phyloP scores from a whole-genome alignment of 2,797 vertebrate genomes.

The Streptopelia turtur region DNA sequence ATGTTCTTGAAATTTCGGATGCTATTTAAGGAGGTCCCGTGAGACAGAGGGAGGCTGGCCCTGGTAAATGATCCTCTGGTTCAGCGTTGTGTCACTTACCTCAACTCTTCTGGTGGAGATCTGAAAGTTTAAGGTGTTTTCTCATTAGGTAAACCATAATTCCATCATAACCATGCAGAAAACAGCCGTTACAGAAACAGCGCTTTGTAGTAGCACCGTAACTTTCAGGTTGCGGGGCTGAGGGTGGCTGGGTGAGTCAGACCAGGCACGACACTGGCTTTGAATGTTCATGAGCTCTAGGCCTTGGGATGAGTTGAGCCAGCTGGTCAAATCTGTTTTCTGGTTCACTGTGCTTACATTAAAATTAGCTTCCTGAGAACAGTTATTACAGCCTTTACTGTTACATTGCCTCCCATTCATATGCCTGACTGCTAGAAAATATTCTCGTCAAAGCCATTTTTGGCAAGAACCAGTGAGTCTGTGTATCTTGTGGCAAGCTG shows the following conservation, averaged over 20 bases:
- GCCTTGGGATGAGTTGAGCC: slow-evolving; percentile 15
- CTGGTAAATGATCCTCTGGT: rapidly evolving
- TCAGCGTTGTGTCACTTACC: background rate
- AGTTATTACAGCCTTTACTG: background rate
- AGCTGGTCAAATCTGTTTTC: slow-evolving; percentile 49
- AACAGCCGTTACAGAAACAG: background rate
- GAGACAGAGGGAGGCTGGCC: background rate
- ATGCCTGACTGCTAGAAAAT: background rate
- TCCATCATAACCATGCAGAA: background rate
- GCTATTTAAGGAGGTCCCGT: rapidly evolving
- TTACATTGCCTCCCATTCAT: background rate
- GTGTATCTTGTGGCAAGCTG: background rate
- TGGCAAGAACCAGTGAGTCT: background rate
- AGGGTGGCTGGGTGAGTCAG: background rate
- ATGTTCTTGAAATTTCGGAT: background rate
- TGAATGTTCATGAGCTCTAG: background rate
- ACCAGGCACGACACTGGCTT: background rate
- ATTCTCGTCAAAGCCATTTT: background rate
- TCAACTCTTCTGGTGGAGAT: background rate
- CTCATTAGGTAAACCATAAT: rapidly evolving
- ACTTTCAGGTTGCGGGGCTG: background rate
- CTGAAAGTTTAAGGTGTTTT: background rate
- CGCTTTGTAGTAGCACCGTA: background rate
- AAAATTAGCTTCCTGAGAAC: slow-evolving; percentile 46
- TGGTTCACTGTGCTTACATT: slow-evolving; percentile 42